Evolutionary conservation across 2,113 vertebrate species (phyloP).

Genomic region (Neogobius melanostomus): DNA sequence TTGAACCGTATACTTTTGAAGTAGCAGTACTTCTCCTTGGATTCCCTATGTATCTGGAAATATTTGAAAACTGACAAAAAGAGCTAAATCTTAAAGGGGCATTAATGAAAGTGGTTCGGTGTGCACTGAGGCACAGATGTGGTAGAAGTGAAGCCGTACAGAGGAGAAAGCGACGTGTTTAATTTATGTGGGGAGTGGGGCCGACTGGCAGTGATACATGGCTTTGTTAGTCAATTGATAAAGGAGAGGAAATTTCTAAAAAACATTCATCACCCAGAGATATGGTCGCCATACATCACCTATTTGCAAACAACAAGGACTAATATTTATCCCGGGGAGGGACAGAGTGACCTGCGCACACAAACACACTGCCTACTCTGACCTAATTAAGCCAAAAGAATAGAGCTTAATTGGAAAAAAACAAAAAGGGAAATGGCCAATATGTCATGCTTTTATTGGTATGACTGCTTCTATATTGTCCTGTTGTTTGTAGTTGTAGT

Average conservation of each 20-base stretch:
- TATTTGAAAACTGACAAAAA: constrained; percentile 27
- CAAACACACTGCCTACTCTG: constrained; percentile 37
- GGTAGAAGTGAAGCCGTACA: constrained; percentile 29
- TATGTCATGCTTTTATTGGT: constrained; percentile 35
- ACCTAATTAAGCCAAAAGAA: constrained; percentile 73
- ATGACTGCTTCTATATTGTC: constrained; percentile 30
- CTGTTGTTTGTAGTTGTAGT: constrained; percentile 12
- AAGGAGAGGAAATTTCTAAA: constrained; percentile 97
- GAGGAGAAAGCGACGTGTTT: constrained; percentile 74
- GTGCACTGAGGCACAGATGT: constrained; percentile 43
- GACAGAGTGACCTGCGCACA: constrained; percentile 72
- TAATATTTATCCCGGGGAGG: constrained; percentile 85
- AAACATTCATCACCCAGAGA: constrained; percentile 93
- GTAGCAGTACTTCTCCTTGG: background rate
- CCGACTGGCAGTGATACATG: constrained; percentile 97
- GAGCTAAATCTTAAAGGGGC: constrained; percentile 51
- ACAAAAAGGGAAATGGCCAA: constrained; percentile 30
- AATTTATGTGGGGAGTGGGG: constrained; percentile 92
- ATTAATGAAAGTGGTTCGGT: constrained; percentile 42
- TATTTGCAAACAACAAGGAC: constrained; percentile 83
- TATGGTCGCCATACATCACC: constrained; percentile 94
- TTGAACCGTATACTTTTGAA: background rate
- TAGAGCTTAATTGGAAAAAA: constrained; percentile 66
- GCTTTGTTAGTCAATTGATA: constrained; percentile 97
- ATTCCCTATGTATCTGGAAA: constrained; percentile 1